phyloP scores from a whole-genome alignment of 2,113 vertebrate species.

The Cryptomyrus ogoouensis region DNA sequence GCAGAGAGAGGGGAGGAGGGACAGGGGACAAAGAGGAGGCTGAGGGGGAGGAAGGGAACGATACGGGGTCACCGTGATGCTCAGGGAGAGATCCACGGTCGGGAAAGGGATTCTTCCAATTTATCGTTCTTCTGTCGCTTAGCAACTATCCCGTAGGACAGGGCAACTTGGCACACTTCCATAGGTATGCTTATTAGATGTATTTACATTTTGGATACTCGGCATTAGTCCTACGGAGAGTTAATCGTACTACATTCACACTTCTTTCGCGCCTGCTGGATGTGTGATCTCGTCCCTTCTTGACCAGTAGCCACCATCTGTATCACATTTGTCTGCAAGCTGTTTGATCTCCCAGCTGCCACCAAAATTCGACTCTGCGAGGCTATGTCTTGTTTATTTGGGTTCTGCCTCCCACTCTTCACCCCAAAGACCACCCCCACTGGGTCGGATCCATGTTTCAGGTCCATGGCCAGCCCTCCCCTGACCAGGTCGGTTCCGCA shows the following conservation, averaged over 20 bases:
- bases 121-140: not conserved
- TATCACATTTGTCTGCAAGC: not conserved
- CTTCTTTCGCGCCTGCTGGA: not conserved
- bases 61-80: not conserved
- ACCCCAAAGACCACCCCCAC: not conserved
- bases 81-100: not conserved
- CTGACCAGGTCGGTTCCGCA: not conserved
- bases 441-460: not conserved
- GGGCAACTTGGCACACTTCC: not conserved
- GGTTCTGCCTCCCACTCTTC: not conserved
- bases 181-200: not conserved
- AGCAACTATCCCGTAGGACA: not conserved
- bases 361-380: not conserved
- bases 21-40: slow-evolving; percentile 3
- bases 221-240: not conserved
- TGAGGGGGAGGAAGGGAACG: not conserved
- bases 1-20: slow-evolving; percentile 35
- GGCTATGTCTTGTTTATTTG: slow-evolving; percentile 10
- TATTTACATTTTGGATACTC: not conserved
- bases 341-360: slow-evolving; percentile 8
- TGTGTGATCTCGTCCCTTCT: not conserved
- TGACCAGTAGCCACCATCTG: slow-evolving; percentile 1
- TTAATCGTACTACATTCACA: not conserved
- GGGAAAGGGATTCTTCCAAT: not conserved
- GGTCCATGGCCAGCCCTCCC: not conserved